Evolutionary conservation across 1,140 invertebrate genomes (phyloP), one percentile per base, ranked within the genome.

Genomic region (Hypsibius dujardini): DNA sequence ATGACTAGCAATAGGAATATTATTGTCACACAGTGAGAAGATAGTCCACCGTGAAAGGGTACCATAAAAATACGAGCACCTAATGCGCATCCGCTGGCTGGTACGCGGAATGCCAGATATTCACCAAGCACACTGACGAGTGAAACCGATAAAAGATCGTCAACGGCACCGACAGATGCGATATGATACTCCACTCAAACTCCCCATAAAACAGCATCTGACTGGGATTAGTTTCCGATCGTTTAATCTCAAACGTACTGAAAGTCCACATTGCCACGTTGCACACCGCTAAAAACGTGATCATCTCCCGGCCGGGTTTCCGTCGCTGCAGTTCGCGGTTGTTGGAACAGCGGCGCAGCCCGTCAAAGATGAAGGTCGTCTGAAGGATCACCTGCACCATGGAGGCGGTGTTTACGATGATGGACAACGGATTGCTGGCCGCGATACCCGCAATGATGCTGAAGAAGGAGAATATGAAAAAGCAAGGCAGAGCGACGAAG

Each of bases 31-130:
- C 28, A 28, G 28, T 28, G 28, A 28, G 28, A 28, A 28, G 28
- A 28, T 28, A 28, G 28, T 28, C 28, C 28, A 28, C 28, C 28
- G 28, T 28, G 28, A 28, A 28, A 28, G 28, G 28, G 28, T 28
- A 28, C 28, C 28, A 28, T 28, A 28, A 28, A 28, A 28, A 28
- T 28, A 28, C 28, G 0, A 28, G 28, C 28, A 28, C 28, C 42
- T 67, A 67, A 42, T 67, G 62, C 3, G 12, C 45, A 7, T 67
- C 60, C 60, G 89, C 87, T 72, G 75, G 75, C 83, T 92, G 93
- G 84, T 96, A 97, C 77, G 90, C 92, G 74, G 92, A 94, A 82
- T 95, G 95, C 93, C 94, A 96, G 73, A 97, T 94, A 81, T 96
- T 93, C 74, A 92, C 92, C 73, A 96, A 85, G 81, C 92, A 94